Base-by-base conservation (phyloP, 2,888 invertebrate genomes). In the Dynastes grantii region DNA sequence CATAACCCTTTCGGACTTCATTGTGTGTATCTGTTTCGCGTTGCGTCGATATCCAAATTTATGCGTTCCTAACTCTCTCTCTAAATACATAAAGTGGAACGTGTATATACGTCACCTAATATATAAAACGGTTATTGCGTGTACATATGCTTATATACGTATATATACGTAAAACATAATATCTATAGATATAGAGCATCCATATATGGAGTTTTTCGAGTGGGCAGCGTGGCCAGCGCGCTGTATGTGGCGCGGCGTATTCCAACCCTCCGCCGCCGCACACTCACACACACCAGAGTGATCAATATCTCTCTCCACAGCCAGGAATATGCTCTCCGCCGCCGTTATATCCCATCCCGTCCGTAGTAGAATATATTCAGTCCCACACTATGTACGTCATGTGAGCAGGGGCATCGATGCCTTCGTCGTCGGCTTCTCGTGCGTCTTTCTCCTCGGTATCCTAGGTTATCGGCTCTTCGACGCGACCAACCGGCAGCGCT, bases 241-340 rank as follows among this genome's bases (percentile, higher is more conserved):
- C 90, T 87, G 87, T 86, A 81, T 88, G 90, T 90, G 90, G 90
- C 90, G 90, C 87, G 64, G 64, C 45, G 67, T 63, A 89, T 90
- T 90, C 90, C 90, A 90, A 83, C 83, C 83, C 82, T 82, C 90
- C 89, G 88, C 65, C 65, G 65, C 55, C 55, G 55, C 55, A 55
- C 55, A 22, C 55, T 55, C 55, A 55, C 45, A 49, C 49, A 67
- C 58, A 73, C 58, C 40, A 58, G 32, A n/a, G 82, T 85, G 89
- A 90, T 90, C 90, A 91, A 91, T 91, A 91, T 85, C 85, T 83
- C 81, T 67, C 67, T 64, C 63, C 63, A 64, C 63, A 37, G 90
- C 90, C 90, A 91, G 91, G 91, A 91, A 91, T 91, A 90, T 90
- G 90, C 90, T 90, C 90, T 90, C 87, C 89, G 87, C 87, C 89